These are phyloP conservation scores for Cyprinodon diabolis DNA, from an alignment of 2,797 vertebrate species.

Conservation along the genomic window DNA sequence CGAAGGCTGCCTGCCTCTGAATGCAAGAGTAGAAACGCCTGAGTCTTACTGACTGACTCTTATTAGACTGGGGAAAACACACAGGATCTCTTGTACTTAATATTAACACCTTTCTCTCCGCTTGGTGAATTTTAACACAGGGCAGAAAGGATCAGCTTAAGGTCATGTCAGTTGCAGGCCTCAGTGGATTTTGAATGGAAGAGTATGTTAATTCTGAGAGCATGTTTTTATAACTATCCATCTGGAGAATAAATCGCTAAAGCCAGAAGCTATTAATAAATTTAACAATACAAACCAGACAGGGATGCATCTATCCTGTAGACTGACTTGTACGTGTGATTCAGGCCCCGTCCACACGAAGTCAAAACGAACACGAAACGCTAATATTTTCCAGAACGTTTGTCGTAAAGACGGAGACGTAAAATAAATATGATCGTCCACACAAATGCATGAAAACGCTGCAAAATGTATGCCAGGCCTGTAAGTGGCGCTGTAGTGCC, in stretches of 20 bases:
- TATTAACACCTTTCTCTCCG: slow-evolving; percentile 34
- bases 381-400: no score
- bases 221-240: slow-evolving; percentile 31
- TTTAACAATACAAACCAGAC: slow-evolving; percentile 8
- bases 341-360: no score
- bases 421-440: no score
- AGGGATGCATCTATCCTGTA: slow-evolving; percentile 8
- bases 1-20: slow-evolving; percentile 26
- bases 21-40: slow-evolving; percentile 26
- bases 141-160: slow-evolving; percentile 29
- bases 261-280: slow-evolving; percentile 5
- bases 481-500: no score
- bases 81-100: slow-evolving; percentile 38
- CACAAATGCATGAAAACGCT: no score
- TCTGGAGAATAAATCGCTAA: slow-evolving; percentile 10
- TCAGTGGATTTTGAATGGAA: slow-evolving; percentile 41
- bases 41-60: slow-evolving; percentile 46
- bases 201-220: slow-evolving; percentile 31
- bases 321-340: slow-evolving; percentile 32
- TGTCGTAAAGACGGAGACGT: no score
- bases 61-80: slow-evolving; percentile 42
- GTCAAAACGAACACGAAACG: no score
- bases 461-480: no score
- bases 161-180: slow-evolving; percentile 42
- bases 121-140: slow-evolving; percentile 44